phyloP scores from a whole-genome alignment of 2,888 invertebrate genomes.

The Escarpia spicata region DNA sequence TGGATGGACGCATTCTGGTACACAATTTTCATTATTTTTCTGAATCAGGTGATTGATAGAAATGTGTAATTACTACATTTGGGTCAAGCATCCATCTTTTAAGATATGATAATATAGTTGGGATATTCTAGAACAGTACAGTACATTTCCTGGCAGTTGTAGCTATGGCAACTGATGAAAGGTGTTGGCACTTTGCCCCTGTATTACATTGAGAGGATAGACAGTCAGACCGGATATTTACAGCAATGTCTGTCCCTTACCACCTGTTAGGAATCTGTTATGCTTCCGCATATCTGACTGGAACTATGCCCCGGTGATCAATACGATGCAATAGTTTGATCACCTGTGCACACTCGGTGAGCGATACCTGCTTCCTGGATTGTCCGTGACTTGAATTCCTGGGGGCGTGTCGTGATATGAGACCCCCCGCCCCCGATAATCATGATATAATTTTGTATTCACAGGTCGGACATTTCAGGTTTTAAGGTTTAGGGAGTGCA shows the following conservation, averaged over 20 bases:
- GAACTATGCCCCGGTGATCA: background rate
- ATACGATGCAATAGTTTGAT: conserved; percentile 5
- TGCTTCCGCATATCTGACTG: background rate
- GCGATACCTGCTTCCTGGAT: background rate
- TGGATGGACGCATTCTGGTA: background rate
- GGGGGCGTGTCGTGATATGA: background rate
- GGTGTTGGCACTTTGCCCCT: background rate
- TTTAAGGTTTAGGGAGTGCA: background rate
- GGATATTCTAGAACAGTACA: background rate
- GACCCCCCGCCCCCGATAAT: background rate
- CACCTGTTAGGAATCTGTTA: background rate
- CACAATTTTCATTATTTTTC: background rate
- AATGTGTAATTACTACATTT: background rate
- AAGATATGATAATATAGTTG: background rate
- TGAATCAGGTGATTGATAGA: background rate
- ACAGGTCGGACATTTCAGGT: background rate
- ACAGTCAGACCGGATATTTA: background rate
- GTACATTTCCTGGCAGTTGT: background rate
- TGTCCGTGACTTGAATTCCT: background rate
- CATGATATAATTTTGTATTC: background rate
- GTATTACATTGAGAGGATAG: background rate
- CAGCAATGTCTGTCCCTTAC: background rate
- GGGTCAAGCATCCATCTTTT: background rate
- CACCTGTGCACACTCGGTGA: background rate
- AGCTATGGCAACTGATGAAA: background rate